A percentile compares a stretch with the other conserved stretches of the same genome.
These are phyloP conservation scores for Mycogona germanica DNA, from an alignment of 2,888 invertebrate species.

Conservation along the genomic window DNA sequence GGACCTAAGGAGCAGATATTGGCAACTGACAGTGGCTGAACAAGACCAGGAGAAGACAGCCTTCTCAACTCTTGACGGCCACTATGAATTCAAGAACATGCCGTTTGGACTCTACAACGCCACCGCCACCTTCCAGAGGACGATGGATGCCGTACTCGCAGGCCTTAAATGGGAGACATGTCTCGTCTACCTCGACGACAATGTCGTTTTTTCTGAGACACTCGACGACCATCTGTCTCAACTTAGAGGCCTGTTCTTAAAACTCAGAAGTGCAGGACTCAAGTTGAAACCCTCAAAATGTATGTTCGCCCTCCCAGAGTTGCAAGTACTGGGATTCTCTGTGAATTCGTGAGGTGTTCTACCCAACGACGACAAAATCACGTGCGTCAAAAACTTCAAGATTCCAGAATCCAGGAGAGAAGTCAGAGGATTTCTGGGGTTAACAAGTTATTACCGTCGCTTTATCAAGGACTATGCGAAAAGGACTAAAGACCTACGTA, in stretches of 20 bases:
- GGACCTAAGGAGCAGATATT: neutral
- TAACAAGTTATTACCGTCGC: constrained; percentile 1
- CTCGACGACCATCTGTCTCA: no score
- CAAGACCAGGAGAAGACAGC: no score
- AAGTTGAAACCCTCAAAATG: neutral
- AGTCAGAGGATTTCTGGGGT: constrained; percentile 4
- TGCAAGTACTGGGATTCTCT: neutral
- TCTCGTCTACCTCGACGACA: no score
- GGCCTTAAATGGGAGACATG: no score
- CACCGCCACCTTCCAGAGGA: neutral
- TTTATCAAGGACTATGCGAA: constrained; percentile 4
- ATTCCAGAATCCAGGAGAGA: neutral
- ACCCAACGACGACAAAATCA: neutral
- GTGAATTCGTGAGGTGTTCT: neutral
- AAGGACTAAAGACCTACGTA: neutral
- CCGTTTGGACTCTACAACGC: neutral
- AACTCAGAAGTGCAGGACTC: no score
- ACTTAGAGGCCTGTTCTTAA: no score
- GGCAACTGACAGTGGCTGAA: no score
- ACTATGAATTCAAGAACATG: no score
- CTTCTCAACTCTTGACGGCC: neutral
- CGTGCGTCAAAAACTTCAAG: constrained; percentile 2
- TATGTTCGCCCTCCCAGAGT: neutral
- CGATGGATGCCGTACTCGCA: no score
- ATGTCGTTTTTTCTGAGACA: neutral